Base-by-base conservation (phyloP, 2,113 vertebrate species). In the Oceanites oceanicus region DNA sequence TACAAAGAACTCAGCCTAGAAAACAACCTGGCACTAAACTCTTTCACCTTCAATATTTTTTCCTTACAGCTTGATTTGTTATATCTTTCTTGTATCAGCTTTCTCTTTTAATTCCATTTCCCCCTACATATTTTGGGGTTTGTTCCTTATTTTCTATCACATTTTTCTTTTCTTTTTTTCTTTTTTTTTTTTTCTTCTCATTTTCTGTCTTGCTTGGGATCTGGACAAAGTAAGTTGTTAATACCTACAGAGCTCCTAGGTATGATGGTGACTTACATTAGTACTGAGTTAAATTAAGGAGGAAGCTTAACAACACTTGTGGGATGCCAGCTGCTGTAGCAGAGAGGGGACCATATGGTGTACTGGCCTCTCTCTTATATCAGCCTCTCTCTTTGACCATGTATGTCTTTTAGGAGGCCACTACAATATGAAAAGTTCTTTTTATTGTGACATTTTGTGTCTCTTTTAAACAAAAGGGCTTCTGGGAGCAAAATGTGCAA, bases 321-420 rank as follows among this genome's bases (percentile, higher is more conserved):
- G 49, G 29, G 14, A 32, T 55, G 21, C 16, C 47, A 62, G 49
- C 15, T 75, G 4, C 30, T 53, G 21, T 40, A 72, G 30, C 38
- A 85, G n/a, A 77, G n/a, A 47, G 27, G 11, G 10, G 10, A 53
- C 74, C 15, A 25, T 58, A 29, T 6, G 11, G 26, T 77, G 10
- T 45, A 17, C 23, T 21, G 13, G 16, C 9, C 23, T 66, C 6
- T 59, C 7, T 66, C 18, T 34, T 77, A 3, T 9, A 50, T 72
- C 30, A 67, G 6, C 8, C n/a, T 62, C 18, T 68, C 2, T 52
- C 44, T 70, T 87, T 88, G 27, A 27, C n/a, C 38, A 42, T 45
- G 11, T 5, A 1, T 65, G 16, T 53, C 0, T 0, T 63, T 85
- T 79, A 82, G 47, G 8, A 88, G 34, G 10, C 11, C 23, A 13